Base-by-base conservation (phyloP, 2,113 vertebrate genomes). In the Thamnaconus septentrionalis region DNA sequence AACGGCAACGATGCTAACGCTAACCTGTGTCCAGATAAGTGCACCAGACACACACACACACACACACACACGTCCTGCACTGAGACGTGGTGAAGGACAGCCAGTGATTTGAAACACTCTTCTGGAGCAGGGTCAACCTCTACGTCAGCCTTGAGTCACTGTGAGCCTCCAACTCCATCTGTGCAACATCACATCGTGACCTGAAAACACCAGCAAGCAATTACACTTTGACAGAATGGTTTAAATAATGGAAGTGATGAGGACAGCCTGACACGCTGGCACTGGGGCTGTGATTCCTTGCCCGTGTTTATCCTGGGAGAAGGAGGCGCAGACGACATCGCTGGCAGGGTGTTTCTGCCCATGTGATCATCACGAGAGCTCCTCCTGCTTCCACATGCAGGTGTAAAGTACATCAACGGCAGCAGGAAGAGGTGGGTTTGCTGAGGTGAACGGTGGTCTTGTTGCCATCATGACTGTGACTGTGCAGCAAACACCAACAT, bases 401-500 rank as follows among this genome's bases (percentile, higher is more conserved):
- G 18, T 31, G 18, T 31, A 31, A 31, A 31, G 18, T 31, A 31
- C 18, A 31, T 2, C 18, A 31, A 31, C 1, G 18, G 18, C 18
- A 31, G 18, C 18, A 2, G 18, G 1, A 76, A 76, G 69, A 64
- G 66, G 64, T 69, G 81, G 69, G 78, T 66, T 68, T 73, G 80
- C 53, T 75, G 49, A 83, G 69, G 69, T 81, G 62, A 78, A 45
- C 59, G 78, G 55, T 43, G 64, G 66, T 78, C 85, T 70, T 68
- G 70, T 58, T 73, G 74, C 56, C 78, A 79, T 86, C 82, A 75
- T 77, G 69, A 69, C 78, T 67, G 46, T 84, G 88, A 88, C 88
- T 86, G 88, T 91, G 88, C 73, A 69, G 64, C 73, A 69, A 79
- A 84, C 73, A 71, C 59, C 81, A 72, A 79, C 76, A 63, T 73